phyloP scores from a whole-genome alignment of 2,888 invertebrate genomes.

The Muscina levida region DNA sequence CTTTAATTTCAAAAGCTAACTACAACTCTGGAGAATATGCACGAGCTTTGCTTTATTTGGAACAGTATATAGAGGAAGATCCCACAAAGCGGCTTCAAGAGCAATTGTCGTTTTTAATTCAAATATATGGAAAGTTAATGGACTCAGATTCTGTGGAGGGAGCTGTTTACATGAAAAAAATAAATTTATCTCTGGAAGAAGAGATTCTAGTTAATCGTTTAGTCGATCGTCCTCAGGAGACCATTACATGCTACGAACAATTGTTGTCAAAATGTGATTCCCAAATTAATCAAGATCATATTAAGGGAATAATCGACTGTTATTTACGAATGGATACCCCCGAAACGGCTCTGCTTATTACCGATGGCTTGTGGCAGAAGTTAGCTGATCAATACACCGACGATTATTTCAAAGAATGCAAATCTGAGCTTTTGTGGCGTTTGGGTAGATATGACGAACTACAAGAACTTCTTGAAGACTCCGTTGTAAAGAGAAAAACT shows the following conservation, averaged over 20 bases:
- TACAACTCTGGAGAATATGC: conserved; percentile 88
- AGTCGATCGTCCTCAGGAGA: conserved; percentile 90
- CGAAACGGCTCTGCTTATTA: conserved; percentile 88
- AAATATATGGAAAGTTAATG: conserved; percentile 92
- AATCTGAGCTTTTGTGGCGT: conserved; percentile 93
- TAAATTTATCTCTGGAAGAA: conserved; percentile 89
- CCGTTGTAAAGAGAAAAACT: conserved; percentile 79
- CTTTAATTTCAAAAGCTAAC: conserved; percentile 86
- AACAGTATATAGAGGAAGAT: conserved; percentile 85
- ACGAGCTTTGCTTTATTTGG: conserved; percentile 87
- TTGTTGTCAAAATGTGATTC: conserved; percentile 85
- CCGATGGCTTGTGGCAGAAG: conserved; percentile 85
- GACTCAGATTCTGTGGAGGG: conserved; percentile 95
- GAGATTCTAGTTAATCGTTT: conserved; percentile 92
- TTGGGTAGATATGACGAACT: conserved; percentile 91
- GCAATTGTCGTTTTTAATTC: conserved; percentile 84
- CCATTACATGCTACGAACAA: conserved; percentile 92
- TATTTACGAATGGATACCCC: conserved; percentile 93
- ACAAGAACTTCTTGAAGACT: conserved; percentile 82
- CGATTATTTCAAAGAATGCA: conserved; percentile 85
- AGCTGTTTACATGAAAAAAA: conserved; percentile 87
- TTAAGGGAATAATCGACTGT: conserved; percentile 90
- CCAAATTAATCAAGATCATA: conserved; percentile 78
- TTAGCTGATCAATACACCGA: conserved; percentile 83
- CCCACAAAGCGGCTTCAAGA: conserved; percentile 81